These are phyloP conservation scores for Rhinoraja longicauda DNA, from an alignment of 2,797 vertebrate species.

Conservation along the genomic window DNA sequence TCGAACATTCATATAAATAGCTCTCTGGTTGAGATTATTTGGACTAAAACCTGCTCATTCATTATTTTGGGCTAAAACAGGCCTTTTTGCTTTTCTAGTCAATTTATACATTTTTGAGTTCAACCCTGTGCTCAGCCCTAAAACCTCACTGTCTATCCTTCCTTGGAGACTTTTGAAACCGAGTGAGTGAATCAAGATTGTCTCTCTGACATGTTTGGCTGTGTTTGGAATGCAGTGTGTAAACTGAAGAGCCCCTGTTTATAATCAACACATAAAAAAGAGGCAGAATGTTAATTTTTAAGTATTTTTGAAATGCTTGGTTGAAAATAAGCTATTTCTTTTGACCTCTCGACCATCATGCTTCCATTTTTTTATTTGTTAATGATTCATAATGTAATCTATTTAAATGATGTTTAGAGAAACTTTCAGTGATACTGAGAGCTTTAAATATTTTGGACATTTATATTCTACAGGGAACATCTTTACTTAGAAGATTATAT, in stretches of 20 bases:
- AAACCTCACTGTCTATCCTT: background rate
- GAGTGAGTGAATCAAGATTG: background rate
- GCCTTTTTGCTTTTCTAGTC: background rate
- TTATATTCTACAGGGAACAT: background rate
- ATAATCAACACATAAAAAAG: background rate
- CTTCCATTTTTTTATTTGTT: background rate
- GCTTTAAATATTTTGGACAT: background rate
- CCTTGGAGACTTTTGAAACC: background rate
- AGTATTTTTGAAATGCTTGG: background rate
- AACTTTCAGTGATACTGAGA: background rate
- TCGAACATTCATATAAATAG: background rate
- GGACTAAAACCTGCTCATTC: background rate
- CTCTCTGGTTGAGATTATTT: background rate
- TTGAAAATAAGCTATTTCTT: conserved; percentile 10
- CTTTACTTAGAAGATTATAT: background rate
- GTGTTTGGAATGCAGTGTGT: background rate
- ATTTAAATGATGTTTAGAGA: background rate
- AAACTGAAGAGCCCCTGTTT: background rate
- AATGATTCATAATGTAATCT: background rate
- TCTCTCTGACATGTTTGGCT: conserved; percentile 11
- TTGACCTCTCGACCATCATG: background rate
- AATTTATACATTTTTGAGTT: background rate
- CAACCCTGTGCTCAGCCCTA: background rate
- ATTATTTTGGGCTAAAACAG: background rate
- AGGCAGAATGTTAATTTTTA: background rate